Evolutionary conservation across 2,888 invertebrate genomes (phyloP), one percentile per base, ranked within the genome.

Genomic region (Belgica antarctica): DNA sequence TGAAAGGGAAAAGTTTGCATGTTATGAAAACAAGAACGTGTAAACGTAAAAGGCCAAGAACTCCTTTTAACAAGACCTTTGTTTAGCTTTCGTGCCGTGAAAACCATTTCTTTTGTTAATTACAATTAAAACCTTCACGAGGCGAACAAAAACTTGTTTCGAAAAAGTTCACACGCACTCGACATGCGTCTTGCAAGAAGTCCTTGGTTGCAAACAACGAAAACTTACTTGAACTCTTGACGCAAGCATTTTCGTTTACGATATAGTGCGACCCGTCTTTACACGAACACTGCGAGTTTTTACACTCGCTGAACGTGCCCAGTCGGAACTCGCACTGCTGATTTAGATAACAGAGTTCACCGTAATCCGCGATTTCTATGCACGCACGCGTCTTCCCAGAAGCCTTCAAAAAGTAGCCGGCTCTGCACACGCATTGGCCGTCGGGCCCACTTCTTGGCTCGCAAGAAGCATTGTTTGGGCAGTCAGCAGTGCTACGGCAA

Each of bases 321-420:
- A 74, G 61, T 36, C 77, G 76, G 74, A 80, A 78, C 72, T 76
- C 77, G 73, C 80, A 81, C 72, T 80, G 79, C 17, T 77, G 73
- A 72, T 80, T 75, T 72, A 75, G 75, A 27, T 73, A 73, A 72
- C 80, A 81, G 1, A 75, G 72, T 71, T 80, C 79, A 24, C 76
- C 77, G 34, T 57, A 66, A 28, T 66, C 59, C 22, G 57, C 59
- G 22, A 63, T 70, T 31, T 59, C 19, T n/a, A 65, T 65, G 52
- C 74, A 73, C 36, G 73, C 71, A 4, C 73, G 47, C n/a, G 63
- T 70, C 22, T 72, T 72, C 62, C 73, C 72, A 24, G 72, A 71
- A 15, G 71, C 61, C 28, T 72, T 70, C 57, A 74, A 72, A 28
- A 74, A 72, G 59, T 74, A 75, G 15, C 74, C 76, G 1, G 71